Conservation (phyloP, 1,140 invertebrate genomes). For the Drosophila dunni region DNA sequence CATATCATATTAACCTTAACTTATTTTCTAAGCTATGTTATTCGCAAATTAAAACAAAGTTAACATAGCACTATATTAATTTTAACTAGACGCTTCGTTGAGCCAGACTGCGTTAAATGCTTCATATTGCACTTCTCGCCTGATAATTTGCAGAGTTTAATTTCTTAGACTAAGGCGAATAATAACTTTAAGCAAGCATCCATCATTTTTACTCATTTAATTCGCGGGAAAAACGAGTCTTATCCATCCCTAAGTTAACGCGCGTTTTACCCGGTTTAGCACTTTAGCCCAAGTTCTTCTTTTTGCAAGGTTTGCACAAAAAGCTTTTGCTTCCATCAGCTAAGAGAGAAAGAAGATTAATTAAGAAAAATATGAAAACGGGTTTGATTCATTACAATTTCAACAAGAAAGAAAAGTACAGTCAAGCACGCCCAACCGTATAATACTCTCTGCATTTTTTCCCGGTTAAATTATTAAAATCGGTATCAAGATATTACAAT, state of each 20-base stretch:
- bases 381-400: background rate
- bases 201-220: background rate
- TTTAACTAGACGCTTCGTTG: too few relatives aligned
- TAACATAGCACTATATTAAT: too few relatives aligned
- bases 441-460: too few relatives aligned
- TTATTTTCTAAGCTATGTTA: too few relatives aligned
- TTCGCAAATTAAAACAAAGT: too few relatives aligned
- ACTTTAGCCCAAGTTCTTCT: background rate
- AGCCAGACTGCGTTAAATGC: too few relatives aligned
- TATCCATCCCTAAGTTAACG: background rate
- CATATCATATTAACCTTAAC: too few relatives aligned
- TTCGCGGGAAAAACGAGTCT: background rate
- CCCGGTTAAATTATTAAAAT: too few relatives aligned
- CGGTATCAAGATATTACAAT: too few relatives aligned
- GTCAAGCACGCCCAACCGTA: too few relatives aligned
- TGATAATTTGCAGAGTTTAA: background rate
- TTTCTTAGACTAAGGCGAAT: background rate
- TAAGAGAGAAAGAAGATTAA: background rate
- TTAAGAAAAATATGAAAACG: slow-evolving; percentile 7
- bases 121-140: too few relatives aligned
- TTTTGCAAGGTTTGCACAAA: slow-evolving; percentile 1
- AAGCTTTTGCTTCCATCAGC: background rate
- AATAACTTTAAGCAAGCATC: background rate
- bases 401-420: too few relatives aligned
- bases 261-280: background rate